Evolutionary conservation across 1,140 invertebrate species (phyloP).

Genomic region (Ylistrum balloti): DNA sequence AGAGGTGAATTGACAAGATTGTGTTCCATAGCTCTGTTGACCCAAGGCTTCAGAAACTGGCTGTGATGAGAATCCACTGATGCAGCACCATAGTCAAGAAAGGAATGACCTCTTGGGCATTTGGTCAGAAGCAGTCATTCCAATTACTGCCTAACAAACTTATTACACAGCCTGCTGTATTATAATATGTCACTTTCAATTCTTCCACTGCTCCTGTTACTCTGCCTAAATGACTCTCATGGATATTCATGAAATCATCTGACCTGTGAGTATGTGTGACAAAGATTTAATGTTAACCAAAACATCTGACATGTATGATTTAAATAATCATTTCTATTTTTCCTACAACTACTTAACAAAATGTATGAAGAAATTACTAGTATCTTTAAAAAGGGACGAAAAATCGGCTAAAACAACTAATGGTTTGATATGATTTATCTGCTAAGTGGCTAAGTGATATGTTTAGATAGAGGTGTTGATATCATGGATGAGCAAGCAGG

Average conservation of each 20-base stretch:
- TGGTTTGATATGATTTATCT: not conserved
- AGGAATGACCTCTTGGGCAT: conserved; percentile 42
- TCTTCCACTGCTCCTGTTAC: conserved; percentile 11
- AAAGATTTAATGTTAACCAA: not conserved
- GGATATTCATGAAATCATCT: not conserved
- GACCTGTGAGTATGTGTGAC: not conserved
- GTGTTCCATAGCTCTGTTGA: conserved; percentile 17
- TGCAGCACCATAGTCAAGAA: conserved; percentile 30
- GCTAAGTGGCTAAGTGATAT: conserved; percentile 24
- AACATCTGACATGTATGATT: too few species aligned
- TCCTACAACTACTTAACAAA: too few species aligned
- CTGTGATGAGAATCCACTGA: conserved; percentile 10
- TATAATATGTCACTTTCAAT: conserved; percentile 32
- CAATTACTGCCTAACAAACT: conserved; percentile 42
- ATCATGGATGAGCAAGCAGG: conserved; percentile 24
- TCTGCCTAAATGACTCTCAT: not conserved
- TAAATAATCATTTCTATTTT: too few species aligned
- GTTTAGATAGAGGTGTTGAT: conserved; percentile 38
- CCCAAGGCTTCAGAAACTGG: conserved; percentile 31
- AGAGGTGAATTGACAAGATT: conserved; percentile 38
- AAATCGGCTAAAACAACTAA: not conserved
- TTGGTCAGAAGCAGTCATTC: conserved; percentile 44
- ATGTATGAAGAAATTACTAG: not conserved
- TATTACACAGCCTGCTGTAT: conserved; percentile 32
- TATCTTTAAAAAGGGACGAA: not conserved